phyloP scores from a whole-genome alignment of 1,140 invertebrate genomes.

The Panagrolaimus sp. region DNA sequence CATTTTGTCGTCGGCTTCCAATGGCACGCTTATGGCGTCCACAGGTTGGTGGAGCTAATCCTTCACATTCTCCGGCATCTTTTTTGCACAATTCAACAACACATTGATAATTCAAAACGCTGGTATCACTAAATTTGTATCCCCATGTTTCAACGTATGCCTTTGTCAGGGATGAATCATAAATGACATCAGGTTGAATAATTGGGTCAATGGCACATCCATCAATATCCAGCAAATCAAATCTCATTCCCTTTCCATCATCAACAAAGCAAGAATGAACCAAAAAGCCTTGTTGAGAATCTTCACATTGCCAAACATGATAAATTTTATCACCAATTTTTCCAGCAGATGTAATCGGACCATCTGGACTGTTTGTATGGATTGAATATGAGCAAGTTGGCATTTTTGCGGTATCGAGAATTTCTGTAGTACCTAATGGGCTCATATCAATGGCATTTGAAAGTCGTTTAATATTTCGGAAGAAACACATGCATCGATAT shows the following conservation, averaged over 20 bases:
- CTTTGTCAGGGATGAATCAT: constrained; percentile 40
- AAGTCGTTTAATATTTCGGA: constrained; percentile 51
- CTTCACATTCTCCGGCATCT: constrained; percentile 45
- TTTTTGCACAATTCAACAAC: constrained; percentile 53
- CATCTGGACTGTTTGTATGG: constrained; percentile 40
- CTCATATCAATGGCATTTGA: constrained; percentile 54
- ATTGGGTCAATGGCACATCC: constrained; percentile 55
- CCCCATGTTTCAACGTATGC: constrained; percentile 53
- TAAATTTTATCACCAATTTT: constrained; percentile 56
- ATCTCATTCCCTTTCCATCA: constrained; percentile 48
- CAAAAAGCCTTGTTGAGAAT: constrained; percentile 48
- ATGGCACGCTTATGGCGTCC: constrained; percentile 9
- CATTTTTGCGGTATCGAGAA: constrained; percentile 50
- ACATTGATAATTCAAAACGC: constrained; percentile 54
- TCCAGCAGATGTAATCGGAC: constrained; percentile 41
- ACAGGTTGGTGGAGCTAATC: constrained; percentile 41
- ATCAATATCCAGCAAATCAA: constrained; percentile 53
- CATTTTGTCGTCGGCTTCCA: not conserved
- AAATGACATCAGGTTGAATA: constrained; percentile 54
- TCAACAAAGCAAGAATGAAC: constrained; percentile 56
- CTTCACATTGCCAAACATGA: constrained; percentile 57
- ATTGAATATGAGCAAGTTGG: constrained; percentile 49
- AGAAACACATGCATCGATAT: constrained; percentile 57
- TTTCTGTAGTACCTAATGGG: constrained; percentile 46
- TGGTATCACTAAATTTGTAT: constrained; percentile 56